Base-by-base conservation (phyloP, 2,888 invertebrate species). In the Siphlonurus alternatus region DNA sequence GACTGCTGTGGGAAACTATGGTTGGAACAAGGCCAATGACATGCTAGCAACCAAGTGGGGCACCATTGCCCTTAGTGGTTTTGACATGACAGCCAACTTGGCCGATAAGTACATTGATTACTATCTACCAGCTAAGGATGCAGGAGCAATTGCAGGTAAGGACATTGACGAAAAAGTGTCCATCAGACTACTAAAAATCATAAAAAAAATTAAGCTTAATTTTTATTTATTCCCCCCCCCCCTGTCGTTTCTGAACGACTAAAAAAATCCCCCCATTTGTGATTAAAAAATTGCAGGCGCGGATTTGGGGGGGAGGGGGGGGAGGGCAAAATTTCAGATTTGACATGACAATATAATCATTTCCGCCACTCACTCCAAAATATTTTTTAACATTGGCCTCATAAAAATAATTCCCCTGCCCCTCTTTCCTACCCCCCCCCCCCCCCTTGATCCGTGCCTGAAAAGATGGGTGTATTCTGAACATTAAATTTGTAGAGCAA, bases 51-150 rank as follows among this genome's bases (percentile, higher is more conserved):
- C 86, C 2, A 82, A 83, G 61, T 84, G 84, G 71, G 88, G 87
- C 1, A 82, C 80, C 71, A 81, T 81, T 70, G 86, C 87, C 0
- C 77, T 87, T 22, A 77, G 79, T 69, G 80, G 86, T 63, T 80
- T 89, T 22, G 87, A 88, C 72, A 79, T 78, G 2, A 85, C 87
- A 60, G 83, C 87, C 20, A 78, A 80, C 1, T 75, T 84, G 66
- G 87, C 88, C 22, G 87, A 89, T 77, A 82, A 83, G 66, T 78
- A 87, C 67, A 75, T 90, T 10, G 88, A 90, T 74, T 85, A 84
- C 71, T 88, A 88, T 73, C 80, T 89, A 68, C 89, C 85, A 23
- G 77, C 80, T 74, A 71, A 77, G 2, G 79, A 80, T 24, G 83
- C 85, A 68, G 78, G 80, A 61, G 73, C 75, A 63, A 76, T 78